phyloP scores from a whole-genome alignment of 2,113 vertebrate species.

The mouse (Mus musculus) region DNA sequence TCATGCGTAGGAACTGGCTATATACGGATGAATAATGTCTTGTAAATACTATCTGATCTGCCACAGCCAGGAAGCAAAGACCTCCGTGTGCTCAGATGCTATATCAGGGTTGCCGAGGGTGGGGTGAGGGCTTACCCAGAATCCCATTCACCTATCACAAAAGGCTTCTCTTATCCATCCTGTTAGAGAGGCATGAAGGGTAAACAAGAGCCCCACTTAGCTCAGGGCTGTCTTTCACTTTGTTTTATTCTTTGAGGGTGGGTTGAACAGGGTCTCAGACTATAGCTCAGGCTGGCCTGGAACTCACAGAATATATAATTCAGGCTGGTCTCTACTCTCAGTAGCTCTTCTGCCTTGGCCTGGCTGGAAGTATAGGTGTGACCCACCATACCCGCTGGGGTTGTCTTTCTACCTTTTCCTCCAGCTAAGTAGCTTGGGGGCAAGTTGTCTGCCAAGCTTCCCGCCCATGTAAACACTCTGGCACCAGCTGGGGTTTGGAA shows the following conservation, averaged over 20 bases:
- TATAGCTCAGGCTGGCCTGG: not conserved
- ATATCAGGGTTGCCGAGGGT: not conserved
- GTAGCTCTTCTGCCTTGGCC: not conserved
- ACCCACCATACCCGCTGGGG: not conserved
- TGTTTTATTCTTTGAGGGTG: not conserved
- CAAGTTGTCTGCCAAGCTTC: slow-evolving; percentile 77
- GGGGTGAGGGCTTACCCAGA: not conserved
- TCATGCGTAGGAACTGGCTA: not conserved
- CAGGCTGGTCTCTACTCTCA: not conserved
- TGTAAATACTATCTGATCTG: not conserved
- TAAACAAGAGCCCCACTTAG: slow-evolving; percentile 61
- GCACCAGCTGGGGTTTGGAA: slow-evolving; percentile 82
- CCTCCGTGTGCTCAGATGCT: not conserved
- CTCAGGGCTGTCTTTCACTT: not conserved
- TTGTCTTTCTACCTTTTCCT: slow-evolving; percentile 78
- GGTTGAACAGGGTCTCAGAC: not conserved
- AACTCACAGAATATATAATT: not conserved
- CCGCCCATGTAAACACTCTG: slow-evolving; percentile 78
- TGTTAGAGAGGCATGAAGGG: not conserved
- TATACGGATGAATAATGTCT: not conserved
- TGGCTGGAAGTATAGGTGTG: not conserved
- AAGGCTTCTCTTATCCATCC: not conserved
- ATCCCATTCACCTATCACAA: not conserved
- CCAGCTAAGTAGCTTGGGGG: slow-evolving; percentile 74
- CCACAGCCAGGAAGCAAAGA: not conserved